These are phyloP conservation scores for Drosophila multiciliata DNA, from an alignment of 2,888 invertebrate genomes.

Conservation along the genomic window DNA sequence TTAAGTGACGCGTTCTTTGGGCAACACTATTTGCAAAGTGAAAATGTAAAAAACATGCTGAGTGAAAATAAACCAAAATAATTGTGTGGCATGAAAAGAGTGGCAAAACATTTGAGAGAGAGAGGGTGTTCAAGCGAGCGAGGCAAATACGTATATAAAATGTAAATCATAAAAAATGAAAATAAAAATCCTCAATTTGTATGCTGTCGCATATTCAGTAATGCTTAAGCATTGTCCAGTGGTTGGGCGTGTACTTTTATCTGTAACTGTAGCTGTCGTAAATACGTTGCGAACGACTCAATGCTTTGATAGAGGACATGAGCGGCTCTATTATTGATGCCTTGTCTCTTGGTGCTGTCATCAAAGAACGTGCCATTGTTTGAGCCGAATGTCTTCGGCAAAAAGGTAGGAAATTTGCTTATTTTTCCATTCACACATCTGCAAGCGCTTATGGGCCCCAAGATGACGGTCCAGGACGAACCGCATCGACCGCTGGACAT, in stretches of 20 bases:
- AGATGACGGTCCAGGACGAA: slow-evolving; percentile 22
- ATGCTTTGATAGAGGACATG: slow-evolving; percentile 69
- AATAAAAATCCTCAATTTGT: slow-evolving; percentile 80
- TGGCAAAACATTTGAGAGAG: slow-evolving; percentile 54
- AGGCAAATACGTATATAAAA: slow-evolving; percentile 54
- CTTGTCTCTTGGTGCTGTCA: slow-evolving; percentile 46
- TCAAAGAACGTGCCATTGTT: slow-evolving; percentile 72
- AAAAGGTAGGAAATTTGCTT: slow-evolving; percentile 73
- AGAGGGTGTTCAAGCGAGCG: slow-evolving; percentile 31
- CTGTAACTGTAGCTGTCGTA: slow-evolving; percentile 47
- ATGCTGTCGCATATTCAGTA: slow-evolving; percentile 78
- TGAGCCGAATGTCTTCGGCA: slow-evolving; percentile 67
- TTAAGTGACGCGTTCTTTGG: slow-evolving; percentile 63
- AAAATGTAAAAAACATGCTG: slow-evolving; percentile 22
- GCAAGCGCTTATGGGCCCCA: slow-evolving; percentile 53
- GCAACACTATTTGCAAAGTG: slow-evolving; percentile 65
- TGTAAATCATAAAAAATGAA: slow-evolving; percentile 68
- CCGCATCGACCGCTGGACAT: slow-evolving; percentile 75
- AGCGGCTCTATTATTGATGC: slow-evolving; percentile 72
- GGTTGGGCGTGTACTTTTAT: slow-evolving; percentile 1
- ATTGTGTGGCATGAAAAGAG: slow-evolving; percentile 65
- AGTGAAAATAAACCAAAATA: slow-evolving; percentile 32
- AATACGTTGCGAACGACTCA: slow-evolving; percentile 51
- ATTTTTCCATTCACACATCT: slow-evolving; percentile 65
- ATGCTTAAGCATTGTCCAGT: slow-evolving; percentile 69